Base-by-base conservation (phyloP, 1,140 invertebrate species). In the Drosophila lini region DNA sequence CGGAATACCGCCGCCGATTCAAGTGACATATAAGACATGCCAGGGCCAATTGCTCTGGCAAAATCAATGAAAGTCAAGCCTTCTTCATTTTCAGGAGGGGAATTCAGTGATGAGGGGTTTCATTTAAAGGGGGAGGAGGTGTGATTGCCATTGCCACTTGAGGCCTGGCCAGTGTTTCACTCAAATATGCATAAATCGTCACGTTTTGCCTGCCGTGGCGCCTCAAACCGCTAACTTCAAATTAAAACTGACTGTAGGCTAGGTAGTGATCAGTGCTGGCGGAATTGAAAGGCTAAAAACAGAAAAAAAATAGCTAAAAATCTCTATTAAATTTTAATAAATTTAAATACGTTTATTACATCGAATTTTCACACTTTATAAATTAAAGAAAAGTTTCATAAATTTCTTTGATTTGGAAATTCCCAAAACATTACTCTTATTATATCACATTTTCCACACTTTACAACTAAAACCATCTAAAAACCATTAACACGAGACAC, bases 21-120 rank as follows among this genome's bases (percentile, higher is more conserved):
- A 69, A 84, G 81, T 77, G 81, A 80, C 81, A 84, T 77, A 80
- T 62, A 55, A 81, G 79, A 60, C 62, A 78, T 61, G 61, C 41
- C 60, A 74, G 57, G 74, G 80, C 44, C 68, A 71, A 47, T 34
- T 70, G 32, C 41, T 34, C 19, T 56, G 67, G 48, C 34, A 34
- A 68, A 70, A 71, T 71, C 68, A 71, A 71, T 71, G 68, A 71
- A 71, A 59, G 68, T 71, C 68, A 71, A 59, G 68, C 28, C 67
- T 58, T 59, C 32, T 55, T 38, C 5, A 65, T 55, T 69, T 44
- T 22, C 47, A 53, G 22, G 15, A 28, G 68, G 68, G 52, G 9
- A 47, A 13, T 19, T 1, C 6, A 22, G 2, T 5, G 36, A 41
- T 32, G 52, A 47, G 65, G 65, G 41, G 40, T 8, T 3, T 1